Base-by-base conservation (phyloP, 2,888 invertebrate genomes). In the Drosophila anceps region DNA sequence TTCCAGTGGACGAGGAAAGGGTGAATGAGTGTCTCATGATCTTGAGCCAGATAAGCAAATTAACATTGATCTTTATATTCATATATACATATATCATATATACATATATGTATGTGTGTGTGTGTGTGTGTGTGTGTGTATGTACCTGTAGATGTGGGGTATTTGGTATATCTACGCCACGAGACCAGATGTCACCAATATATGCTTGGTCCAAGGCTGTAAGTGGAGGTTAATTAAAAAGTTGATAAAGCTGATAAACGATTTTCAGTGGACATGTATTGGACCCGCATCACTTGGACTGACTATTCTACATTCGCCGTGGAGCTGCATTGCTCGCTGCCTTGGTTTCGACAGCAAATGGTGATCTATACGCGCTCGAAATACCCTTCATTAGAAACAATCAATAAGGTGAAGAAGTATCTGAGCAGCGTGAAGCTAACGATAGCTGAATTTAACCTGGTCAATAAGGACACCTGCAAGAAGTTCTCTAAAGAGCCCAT, bases 321-420 rank as follows among this genome's bases (percentile, higher is more conserved):
- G 27, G 84, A 84, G 8, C 60, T 82, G 7, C 82, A 84, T 20
- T 84, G 78, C 13, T 61, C 74, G 0, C 4, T 73, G 64, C 78
- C 87, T 51, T 84, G 87, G 84, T 84, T 78, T 55, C 80, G 74
- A 2, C 78, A 80, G 24, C 85, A 72, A 29, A 61, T 69, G 71
- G 70, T 71, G 12, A 74, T 86, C 9, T 80, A 82, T 15, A 82
- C 76, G 0, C 35, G 76, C 0, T 7, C 5, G 0, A 27, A 44
- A 5, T 24, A 51, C 0, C 78, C 84, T 18, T 50, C 27, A 0
- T 2, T 10, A 0, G 7, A 48, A n/a, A 46, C 65, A 1, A 58
- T 87, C 15, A 1, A 8, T 0, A 13, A 60, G 10, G 55, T 82
- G 20, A 53, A 65, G 9, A 12, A 51, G 0, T 84, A 84, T 54